Conservation (phyloP, 2,888 invertebrate species). For the Mythimna loreyi region DNA sequence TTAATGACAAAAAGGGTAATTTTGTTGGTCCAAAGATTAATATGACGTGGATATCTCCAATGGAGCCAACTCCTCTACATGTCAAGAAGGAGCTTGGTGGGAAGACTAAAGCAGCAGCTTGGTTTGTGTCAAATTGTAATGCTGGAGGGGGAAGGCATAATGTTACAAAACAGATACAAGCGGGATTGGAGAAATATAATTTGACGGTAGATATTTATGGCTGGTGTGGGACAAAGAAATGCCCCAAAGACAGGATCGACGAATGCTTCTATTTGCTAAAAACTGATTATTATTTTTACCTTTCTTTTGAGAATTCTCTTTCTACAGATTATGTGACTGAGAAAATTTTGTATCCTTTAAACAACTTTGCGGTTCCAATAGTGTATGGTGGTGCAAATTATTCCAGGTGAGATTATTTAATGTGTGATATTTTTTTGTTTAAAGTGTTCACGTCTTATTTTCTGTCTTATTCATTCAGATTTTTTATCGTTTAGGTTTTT, state of each 20-base stretch:
- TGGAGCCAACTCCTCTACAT: conserved; percentile 67
- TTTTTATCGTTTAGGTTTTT: too few relatives aligned
- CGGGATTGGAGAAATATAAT: conserved; percentile 70
- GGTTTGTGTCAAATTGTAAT: conserved; percentile 82
- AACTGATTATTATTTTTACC: conserved; percentile 82
- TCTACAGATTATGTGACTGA: conserved; percentile 84
- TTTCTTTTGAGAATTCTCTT: conserved; percentile 82
- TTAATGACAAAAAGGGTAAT: conserved; percentile 72
- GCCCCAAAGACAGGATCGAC: conserved; percentile 73
- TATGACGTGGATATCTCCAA: conserved; percentile 75
- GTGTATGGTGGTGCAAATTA: conserved; percentile 94
- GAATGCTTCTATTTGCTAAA: conserved; percentile 77
- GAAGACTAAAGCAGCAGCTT: conserved; percentile 81
- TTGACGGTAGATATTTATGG: conserved; percentile 80
- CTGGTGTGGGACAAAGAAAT: conserved; percentile 76
- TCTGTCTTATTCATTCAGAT: too few relatives aligned
- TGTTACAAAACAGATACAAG: conserved; percentile 64
- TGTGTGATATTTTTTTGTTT: too few relatives aligned
- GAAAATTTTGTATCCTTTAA: conserved; percentile 81
- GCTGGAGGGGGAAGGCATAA: conserved; percentile 67
- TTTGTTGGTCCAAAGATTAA: conserved; percentile 80
- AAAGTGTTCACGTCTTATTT: too few relatives aligned
- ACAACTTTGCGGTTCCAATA: conserved; percentile 92
- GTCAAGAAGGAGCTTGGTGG: conserved; percentile 68
- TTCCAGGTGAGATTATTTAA: conserved; percentile 74